A percentile compares a stretch with the other conserved stretches of the same genome.
phyloP scores from a whole-genome alignment of 1,140 invertebrate genomes.

The Bombus affinis region DNA sequence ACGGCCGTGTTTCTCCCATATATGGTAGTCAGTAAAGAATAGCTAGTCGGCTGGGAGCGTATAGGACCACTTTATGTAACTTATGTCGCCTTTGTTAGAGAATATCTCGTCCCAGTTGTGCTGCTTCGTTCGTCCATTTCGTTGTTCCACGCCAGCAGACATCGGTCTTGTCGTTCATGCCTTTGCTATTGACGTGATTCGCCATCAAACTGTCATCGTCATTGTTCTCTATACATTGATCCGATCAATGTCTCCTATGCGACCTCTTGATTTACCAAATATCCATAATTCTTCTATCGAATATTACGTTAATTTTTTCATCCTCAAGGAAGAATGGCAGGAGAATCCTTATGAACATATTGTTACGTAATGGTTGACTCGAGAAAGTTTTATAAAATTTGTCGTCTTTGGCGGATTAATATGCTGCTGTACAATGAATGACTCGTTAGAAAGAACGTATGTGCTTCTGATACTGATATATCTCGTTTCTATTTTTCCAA shows the following conservation, averaged over 20 bases:
- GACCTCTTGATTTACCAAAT: background rate
- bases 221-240: background rate
- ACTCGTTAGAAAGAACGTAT: background rate
- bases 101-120: conserved; percentile 36
- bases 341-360: background rate
- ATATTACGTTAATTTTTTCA: background rate
- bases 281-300: background rate
- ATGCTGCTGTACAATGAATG: too few species aligned
- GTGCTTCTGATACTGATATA: background rate
- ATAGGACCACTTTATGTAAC: conserved; percentile 70
- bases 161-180: conserved; percentile 15
- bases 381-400: background rate
- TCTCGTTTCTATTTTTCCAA: background rate
- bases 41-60: conserved; percentile 50
- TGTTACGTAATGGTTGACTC: background rate
- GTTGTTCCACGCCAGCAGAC: conserved; percentile 3
- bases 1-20: conserved; percentile 8
- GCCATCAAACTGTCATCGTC: background rate
- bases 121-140: conserved; percentile 9
- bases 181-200: conserved; percentile 11
- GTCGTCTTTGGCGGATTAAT: background rate
- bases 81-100: conserved; percentile 72
- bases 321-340: background rate
- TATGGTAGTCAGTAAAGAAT: conserved; percentile 65
- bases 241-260: background rate